Evolutionary conservation across 1,140 invertebrate genomes (phyloP), one percentile per base, ranked within the genome.

Genomic region (Drosophila ogumai): DNA sequence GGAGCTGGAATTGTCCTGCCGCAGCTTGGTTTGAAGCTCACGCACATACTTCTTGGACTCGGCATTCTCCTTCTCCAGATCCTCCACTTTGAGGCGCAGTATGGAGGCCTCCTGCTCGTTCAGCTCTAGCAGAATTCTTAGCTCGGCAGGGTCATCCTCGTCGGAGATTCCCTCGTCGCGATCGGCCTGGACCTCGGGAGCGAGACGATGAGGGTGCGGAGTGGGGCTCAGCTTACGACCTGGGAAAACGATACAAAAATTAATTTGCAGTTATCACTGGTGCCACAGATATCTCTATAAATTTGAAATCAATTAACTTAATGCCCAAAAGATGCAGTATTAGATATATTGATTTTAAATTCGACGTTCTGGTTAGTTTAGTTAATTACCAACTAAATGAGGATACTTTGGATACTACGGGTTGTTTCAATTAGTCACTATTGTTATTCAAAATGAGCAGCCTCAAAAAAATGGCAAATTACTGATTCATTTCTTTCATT

Each of bases 21-120:
- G 86, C 79, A 95, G 90, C 93, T 96, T 97, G 3, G 96, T 95
- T 81, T 97, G 95, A 22, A 97, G 91, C 72, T 96, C 95, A 91
- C 96, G 95, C 5, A 96, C 94, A 94, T 97, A 95, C 88, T 95
- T 95, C 82, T 95, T 95, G 6, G 97, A 92, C 52, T 94, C 95
- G 63, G 96, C 95, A 87, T 96, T 96, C 84, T 97, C 96, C 72
- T 95, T 94, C 93, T 98, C 97, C 60, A 97, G 93, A 77, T 98
- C 97, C 92, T 97, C 96, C 40, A 97, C 95, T 93, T 97, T 98
- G 64, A 95, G 94, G 38, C 97, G 93, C 49, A 98, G 93, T 61
- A 97, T 96, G 5, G 95, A 94, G 47, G 96, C 95, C 94, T 98
- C 97, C 93, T 96, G 96, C 93, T 98, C 97, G 84, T 96, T 96